These are phyloP conservation scores for Eristalis pertinax DNA, from an alignment of 2,888 invertebrate genomes.

Conservation along the genomic window DNA sequence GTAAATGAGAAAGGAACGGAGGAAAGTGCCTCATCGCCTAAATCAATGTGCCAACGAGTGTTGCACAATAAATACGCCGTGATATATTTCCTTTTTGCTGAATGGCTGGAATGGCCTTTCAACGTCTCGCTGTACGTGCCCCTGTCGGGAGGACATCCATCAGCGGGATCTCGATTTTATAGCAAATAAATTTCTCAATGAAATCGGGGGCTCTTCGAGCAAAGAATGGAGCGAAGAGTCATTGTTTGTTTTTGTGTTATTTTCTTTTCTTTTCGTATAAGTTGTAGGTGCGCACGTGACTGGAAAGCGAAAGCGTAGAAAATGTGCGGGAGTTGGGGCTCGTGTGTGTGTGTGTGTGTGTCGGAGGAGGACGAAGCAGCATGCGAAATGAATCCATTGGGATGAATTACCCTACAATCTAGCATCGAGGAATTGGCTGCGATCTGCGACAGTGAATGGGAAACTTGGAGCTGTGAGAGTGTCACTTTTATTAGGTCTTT, in stretches of 20 bases:
- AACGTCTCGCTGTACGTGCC: conserved; percentile 24
- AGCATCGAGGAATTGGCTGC: background rate
- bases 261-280: conserved; percentile 23
- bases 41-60: conserved; percentile 19
- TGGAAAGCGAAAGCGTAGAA: conserved; percentile 31
- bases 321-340: background rate
- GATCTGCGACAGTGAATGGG: background rate
- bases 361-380: no score
- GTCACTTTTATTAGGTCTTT: background rate
- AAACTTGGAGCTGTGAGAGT: background rate
- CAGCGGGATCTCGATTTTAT: conserved; percentile 32
- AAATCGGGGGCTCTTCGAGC: background rate
- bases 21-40: background rate
- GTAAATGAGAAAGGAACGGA: background rate
- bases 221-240: background rate
- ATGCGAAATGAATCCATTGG: background rate
- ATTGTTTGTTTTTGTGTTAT: conserved; percentile 26
- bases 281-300: conserved; percentile 54
- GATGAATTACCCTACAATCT: background rate
- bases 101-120: conserved; percentile 35
- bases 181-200: conserved; percentile 44
- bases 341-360: background rate
- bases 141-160: conserved; percentile 16
- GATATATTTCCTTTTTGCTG: conserved; percentile 43
- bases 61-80: conserved; percentile 27